phyloP scores from a whole-genome alignment of 92 coral and sea anemone genomes.

The Siderastrea siderea region DNA sequence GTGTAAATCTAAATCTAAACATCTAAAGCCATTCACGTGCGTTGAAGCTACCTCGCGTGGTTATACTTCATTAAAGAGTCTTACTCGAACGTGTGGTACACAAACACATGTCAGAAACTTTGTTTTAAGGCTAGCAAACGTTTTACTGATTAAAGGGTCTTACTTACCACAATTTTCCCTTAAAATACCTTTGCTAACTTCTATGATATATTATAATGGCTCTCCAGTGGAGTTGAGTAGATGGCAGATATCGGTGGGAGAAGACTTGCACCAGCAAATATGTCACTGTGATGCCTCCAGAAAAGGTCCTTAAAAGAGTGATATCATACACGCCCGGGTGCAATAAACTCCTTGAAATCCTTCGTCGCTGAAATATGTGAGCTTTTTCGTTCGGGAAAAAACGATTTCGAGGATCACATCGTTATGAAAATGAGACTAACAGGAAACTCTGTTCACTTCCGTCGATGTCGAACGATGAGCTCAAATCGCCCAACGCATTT shows the following conservation, averaged over 20 bases:
- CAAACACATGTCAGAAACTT: constrained; percentile 18
- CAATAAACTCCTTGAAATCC: constrained; percentile 12
- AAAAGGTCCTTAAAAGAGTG: constrained; percentile 20
- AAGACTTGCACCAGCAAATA: constrained; percentile 33
- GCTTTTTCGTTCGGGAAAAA: neutral
- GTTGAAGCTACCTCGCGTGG: neutral
- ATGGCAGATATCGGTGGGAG: constrained; percentile 55
- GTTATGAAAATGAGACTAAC: neutral
- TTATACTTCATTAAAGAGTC: constrained; percentile 48
- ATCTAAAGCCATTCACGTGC: neutral
- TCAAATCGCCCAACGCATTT: constrained; percentile 9
- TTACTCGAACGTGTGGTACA: constrained; percentile 27
- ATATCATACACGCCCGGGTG: constrained; percentile 4
- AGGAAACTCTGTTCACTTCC: neutral
- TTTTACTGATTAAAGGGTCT: neutral
- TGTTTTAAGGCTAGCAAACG: neutral
- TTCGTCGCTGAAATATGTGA: constrained; percentile 1
- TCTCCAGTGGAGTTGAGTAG: constrained; percentile 7
- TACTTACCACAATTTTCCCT: constrained; percentile 14
- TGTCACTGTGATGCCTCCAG: constrained; percentile 32
- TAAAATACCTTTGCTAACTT: constrained; percentile 10
- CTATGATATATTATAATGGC: neutral
- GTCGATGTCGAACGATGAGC: neutral
- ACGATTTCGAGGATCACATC: neutral
- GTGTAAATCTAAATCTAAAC: no score